These are phyloP conservation scores for Hylaeus volcanicus DNA, from an alignment of 1,140 invertebrate species.

Conservation along the genomic window DNA sequence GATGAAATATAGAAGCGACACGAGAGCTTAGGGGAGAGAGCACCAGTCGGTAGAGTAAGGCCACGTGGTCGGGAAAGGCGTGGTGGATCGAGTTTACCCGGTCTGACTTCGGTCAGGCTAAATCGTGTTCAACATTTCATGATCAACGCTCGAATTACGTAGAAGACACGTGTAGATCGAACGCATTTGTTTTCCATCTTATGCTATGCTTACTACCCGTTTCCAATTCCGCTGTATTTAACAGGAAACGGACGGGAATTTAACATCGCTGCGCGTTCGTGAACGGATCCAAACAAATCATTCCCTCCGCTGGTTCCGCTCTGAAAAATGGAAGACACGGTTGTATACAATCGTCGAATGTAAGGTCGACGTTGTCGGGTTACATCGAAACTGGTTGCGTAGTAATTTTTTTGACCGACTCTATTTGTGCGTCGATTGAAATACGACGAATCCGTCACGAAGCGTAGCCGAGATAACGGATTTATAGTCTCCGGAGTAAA, in stretches of 20 bases:
- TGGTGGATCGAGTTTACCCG: slow-evolving; percentile 56
- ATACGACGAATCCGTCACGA: slow-evolving; percentile 71
- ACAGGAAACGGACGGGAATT: background rate
- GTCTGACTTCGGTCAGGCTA: slow-evolving; percentile 6
- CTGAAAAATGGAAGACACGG: slow-evolving; percentile 43
- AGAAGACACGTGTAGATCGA: background rate
- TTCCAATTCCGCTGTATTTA: background rate
- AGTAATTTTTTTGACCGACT: slow-evolving; percentile 39
- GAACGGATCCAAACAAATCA: slow-evolving; percentile 12
- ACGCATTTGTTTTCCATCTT: no score
- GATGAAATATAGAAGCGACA: slow-evolving; percentile 68
- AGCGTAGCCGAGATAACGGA: slow-evolving; percentile 68
- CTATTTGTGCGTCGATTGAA: slow-evolving; percentile 74
- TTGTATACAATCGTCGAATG: slow-evolving; percentile 30
- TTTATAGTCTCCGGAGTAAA: slow-evolving; percentile 74
- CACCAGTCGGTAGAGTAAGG: slow-evolving; percentile 22
- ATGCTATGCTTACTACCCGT: background rate
- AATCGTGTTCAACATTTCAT: slow-evolving; percentile 32
- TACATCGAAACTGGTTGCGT: slow-evolving; percentile 31
- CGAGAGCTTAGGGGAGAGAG: slow-evolving; percentile 59
- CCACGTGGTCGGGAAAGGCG: slow-evolving; percentile 67
- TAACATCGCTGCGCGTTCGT: background rate
- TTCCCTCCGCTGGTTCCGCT: background rate
- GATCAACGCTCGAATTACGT: slow-evolving; percentile 29
- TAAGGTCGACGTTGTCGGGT: slow-evolving; percentile 42